Conservation (phyloP, 2,113 vertebrate species). For the Chaetodon auriga region DNA sequence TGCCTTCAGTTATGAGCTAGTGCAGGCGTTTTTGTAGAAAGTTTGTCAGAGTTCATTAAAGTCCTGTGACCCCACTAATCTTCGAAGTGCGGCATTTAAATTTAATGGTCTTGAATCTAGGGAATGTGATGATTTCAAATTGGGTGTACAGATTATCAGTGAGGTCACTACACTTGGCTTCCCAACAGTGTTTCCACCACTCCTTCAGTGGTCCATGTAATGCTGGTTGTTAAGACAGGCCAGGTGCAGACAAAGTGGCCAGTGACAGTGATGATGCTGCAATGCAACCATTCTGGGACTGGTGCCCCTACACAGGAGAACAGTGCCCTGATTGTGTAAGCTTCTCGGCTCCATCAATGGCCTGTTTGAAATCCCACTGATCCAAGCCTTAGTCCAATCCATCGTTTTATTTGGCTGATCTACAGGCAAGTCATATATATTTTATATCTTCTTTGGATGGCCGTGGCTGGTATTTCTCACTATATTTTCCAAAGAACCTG, state of each 20-base stretch:
- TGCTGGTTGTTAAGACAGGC: slow-evolving; percentile 28
- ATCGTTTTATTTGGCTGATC: slow-evolving; percentile 18
- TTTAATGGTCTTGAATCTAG: not conserved
- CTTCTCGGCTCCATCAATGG: slow-evolving; percentile 51
- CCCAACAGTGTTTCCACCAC: slow-evolving; percentile 17
- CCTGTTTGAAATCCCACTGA: slow-evolving; percentile 59
- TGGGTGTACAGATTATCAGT: not conserved
- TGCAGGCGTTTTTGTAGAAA: not conserved
- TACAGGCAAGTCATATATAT: slow-evolving; percentile 6
- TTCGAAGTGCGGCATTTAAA: not conserved
- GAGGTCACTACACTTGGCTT: not conserved
- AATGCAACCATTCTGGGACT: slow-evolving; percentile 60
- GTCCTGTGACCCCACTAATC: not conserved
- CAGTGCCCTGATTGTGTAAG: slow-evolving; percentile 62
- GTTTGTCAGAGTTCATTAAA: not conserved
- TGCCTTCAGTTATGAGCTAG: not conserved
- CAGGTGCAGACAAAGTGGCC: slow-evolving; percentile 74
- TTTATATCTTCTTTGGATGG: not conserved
- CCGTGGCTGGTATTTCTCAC: not conserved
- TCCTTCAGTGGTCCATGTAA: slow-evolving; percentile 6
- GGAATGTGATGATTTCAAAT: not conserved
- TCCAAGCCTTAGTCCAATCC: slow-evolving; percentile 17
- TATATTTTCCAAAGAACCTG: not conserved
- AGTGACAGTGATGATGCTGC: slow-evolving; percentile 58
- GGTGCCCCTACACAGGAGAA: slow-evolving; percentile 63